phyloP scores from a whole-genome alignment of 1,140 invertebrate genomes.

The Lepidotrigona ventralis region DNA sequence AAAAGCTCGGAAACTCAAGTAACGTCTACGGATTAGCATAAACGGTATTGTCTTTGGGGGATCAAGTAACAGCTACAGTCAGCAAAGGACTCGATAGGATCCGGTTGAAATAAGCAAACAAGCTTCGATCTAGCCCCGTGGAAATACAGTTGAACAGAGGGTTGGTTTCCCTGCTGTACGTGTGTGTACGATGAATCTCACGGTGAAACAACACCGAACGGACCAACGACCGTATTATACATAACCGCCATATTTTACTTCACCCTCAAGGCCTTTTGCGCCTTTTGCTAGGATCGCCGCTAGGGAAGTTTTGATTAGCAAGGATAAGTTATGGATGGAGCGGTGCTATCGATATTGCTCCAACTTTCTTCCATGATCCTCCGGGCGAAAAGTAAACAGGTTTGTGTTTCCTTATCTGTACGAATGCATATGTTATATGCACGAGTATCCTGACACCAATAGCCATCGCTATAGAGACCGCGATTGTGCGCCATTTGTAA shows the following conservation, averaged over 20 bases:
- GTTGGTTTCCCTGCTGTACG: too few species aligned
- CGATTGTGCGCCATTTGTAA: too few species aligned
- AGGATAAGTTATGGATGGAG: too few species aligned
- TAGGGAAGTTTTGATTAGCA: not conserved
- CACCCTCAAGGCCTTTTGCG: not conserved
- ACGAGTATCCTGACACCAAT: too few species aligned
- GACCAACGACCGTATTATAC: not conserved
- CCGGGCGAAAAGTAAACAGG: not conserved
- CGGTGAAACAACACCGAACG: not conserved
- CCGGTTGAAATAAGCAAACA: slow-evolving; percentile 8
- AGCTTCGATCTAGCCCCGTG: not conserved
- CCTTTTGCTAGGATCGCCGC: not conserved
- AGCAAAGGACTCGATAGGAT: not conserved
- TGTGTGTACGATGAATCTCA: too few species aligned
- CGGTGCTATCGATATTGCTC: not conserved
- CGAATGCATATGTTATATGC: too few species aligned
- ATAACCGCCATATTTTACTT: not conserved
- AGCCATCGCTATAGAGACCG: too few species aligned
- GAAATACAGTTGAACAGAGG: not conserved
- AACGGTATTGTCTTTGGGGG: slow-evolving; percentile 40
- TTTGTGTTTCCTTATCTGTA: not conserved
- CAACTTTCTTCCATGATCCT: not conserved
- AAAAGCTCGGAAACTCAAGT: slow-evolving; percentile 11
- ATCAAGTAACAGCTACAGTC: slow-evolving; percentile 11
- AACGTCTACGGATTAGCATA: slow-evolving; percentile 36